Evolutionary conservation across 2,113 vertebrate species (phyloP).

Genomic region (Xiphophorus maculatus): DNA sequence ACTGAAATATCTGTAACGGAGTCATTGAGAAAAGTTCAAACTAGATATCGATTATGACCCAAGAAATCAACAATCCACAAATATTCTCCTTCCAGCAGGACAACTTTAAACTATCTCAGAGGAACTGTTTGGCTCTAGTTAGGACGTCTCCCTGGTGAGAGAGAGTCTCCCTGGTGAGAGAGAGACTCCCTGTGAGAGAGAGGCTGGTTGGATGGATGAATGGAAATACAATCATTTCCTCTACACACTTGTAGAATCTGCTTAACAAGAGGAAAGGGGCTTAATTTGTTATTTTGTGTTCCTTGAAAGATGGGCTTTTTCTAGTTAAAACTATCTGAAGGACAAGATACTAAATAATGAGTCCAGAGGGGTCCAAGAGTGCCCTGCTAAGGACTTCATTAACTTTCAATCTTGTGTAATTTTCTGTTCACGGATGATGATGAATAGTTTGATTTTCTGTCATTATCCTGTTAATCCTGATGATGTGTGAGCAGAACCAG

Average conservation of each 20-base stretch:
- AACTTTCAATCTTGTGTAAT: background rate
- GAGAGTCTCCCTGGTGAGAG: too few relatives aligned
- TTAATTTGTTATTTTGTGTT: background rate
- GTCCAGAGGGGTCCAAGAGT: constrained; percentile 10
- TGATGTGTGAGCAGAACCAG: background rate
- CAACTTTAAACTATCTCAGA: too few relatives aligned
- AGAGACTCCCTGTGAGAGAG: too few relatives aligned
- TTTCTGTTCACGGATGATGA: constrained; percentile 8
- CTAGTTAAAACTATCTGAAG: background rate
- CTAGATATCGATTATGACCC: too few relatives aligned
- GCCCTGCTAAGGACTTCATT: background rate
- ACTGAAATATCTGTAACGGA: too few relatives aligned
- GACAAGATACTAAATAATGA: constrained; percentile 13
- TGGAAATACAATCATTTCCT: too few relatives aligned
- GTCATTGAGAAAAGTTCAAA: too few relatives aligned
- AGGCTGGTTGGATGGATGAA: too few relatives aligned
- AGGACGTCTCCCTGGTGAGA: too few relatives aligned
- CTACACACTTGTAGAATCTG: background rate
- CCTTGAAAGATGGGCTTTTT: background rate
- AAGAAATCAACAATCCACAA: too few relatives aligned
- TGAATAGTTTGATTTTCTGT: constrained; percentile 13
- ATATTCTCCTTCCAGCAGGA: too few relatives aligned
- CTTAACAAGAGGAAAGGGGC: background rate
- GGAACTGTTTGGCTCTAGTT: too few relatives aligned
- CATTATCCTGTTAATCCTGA: constrained; percentile 13